Evolutionary conservation across 2,888 invertebrate genomes (phyloP), one percentile per base, ranked within the genome.

Genomic region (Fissipunctia ypsillon): DNA sequence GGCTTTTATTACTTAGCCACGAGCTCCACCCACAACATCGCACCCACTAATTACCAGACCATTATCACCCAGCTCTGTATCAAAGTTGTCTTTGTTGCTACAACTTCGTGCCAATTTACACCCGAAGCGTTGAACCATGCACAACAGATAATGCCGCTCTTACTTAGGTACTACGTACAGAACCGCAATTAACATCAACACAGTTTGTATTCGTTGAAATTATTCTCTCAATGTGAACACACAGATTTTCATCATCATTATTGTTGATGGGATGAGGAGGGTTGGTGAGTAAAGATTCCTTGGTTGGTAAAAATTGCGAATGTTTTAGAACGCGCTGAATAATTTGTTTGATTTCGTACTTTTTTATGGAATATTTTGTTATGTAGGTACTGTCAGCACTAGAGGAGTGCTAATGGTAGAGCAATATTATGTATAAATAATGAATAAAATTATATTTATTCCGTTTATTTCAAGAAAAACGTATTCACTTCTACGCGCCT

Each of bases 171-270:
- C 73, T 69, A 71, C 69, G 54, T 70, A 73, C 65, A 78, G 71
- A 75, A 63, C 54, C 64, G 48, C 78, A 84, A 84, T 84, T 84
- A 84, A 85, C 84, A 74, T 59, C 64, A 84, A 79, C 79, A 82
- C 79, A 76, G 76, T 81, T 82, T 79, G 86, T 84, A 78, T 76
- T 81, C 70, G 74, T 63, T 48, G 68, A 35, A 78, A 85, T 84
- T 75, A 81, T 75, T 74, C 76, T 66, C 72, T 64, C 54, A 56
- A 68, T 77, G 86, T 70, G 71, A 63, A 74, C 59, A 73, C 76
- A 75, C 81, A 75, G 86, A 84, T 84, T 84, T 75, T 84, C 84
- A 84, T 84, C 86, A 81, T 60, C 81, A 68, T 84, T 86, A 81
- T 75, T 67, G 70, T 67, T 72, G 81, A 84, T 86, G 76, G 56